Base-by-base conservation (phyloP, 1,140 invertebrate genomes). In the Notospermus geniculatus region DNA sequence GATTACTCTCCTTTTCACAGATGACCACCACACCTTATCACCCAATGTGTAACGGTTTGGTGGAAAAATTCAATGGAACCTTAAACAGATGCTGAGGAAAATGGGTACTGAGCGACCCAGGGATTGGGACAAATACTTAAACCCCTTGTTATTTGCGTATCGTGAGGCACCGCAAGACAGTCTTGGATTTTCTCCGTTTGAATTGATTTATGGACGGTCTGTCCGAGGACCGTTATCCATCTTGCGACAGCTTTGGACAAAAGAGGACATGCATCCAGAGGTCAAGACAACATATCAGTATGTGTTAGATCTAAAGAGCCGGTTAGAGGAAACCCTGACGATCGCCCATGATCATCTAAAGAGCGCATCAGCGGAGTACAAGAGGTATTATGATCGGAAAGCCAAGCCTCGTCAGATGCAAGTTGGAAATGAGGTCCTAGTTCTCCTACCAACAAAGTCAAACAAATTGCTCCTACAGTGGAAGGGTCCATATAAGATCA, bases 11-110 rank as follows among this genome's bases (percentile, higher is more conserved):
- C 2, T 17, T 63, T 61, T 43, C 61, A 61, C 43, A n/a, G 11
- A 13, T 53, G 11, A 53, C 11, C 11, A 17, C 13, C 11, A 17
- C 52, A n/a, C n/a, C n/a, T n/a, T n/a, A n/a, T n/a, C n/a, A n/a
- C n/a, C n/a, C n/a, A n/a, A n/a, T n/a, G n/a, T n/a, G n/a, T n/a
- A n/a, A n/a, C n/a, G n/a, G n/a, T n/a, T n/a, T n/a, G n/a, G n/a
- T n/a, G n/a, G n/a, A n/a, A n/a, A n/a, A n/a, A n/a, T n/a, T n/a
- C n/a, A n/a, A n/a, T n/a, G n/a, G n/a, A n/a, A n/a, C n/a, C 11
- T 22, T 25, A 69, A 69, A 39, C 29, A 46, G 13, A 71, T 71
- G 65, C 27, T 72, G 15, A 64, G 59, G 28, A 29, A 54, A 0
- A 43, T 65, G 58, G 45, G 43, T 32, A 11, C 4, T 28, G 53